Evolutionary conservation across 2,113 vertebrate species (phyloP).

Genomic region (Paramormyrops kingsleyae): DNA sequence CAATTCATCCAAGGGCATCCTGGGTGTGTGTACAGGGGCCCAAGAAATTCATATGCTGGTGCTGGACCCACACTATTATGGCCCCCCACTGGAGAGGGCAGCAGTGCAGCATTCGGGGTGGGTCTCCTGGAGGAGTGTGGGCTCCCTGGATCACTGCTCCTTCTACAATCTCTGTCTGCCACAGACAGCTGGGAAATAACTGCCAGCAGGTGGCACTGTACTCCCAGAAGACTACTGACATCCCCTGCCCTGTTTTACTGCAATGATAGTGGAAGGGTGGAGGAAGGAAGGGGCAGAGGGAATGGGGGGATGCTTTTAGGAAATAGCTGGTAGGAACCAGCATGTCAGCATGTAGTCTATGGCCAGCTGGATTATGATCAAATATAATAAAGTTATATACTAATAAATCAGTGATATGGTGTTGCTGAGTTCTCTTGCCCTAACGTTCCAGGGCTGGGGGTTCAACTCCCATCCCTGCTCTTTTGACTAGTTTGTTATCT

Average conservation of each 20-base stretch:
- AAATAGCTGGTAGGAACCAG: not conserved
- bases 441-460: not conserved
- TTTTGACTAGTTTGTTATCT: not conserved
- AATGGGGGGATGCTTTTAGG: not conserved
- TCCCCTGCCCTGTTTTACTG: not conserved
- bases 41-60: constrained; percentile 55
- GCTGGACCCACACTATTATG: constrained; percentile 70
- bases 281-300: not conserved
- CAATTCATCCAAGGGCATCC: constrained; percentile 65
- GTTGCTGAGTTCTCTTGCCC: not conserved
- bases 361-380: not conserved
- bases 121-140: constrained; percentile 63
- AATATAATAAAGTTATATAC: not conserved
- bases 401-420: not conserved
- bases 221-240: not conserved
- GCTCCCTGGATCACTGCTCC: constrained; percentile 61
- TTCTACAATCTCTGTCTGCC: constrained; percentile 81
- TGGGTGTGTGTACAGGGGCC: constrained; percentile 58
- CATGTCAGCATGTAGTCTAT: not conserved
- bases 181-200: constrained; percentile 42
- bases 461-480: not conserved
- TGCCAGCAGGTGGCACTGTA: not conserved
- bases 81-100: constrained; percentile 35
- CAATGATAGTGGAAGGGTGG: not conserved
- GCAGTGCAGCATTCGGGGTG: constrained; percentile 59